Evolutionary conservation across 2,888 invertebrate species (phyloP).

Genomic region (Eupithecia vulgata): DNA sequence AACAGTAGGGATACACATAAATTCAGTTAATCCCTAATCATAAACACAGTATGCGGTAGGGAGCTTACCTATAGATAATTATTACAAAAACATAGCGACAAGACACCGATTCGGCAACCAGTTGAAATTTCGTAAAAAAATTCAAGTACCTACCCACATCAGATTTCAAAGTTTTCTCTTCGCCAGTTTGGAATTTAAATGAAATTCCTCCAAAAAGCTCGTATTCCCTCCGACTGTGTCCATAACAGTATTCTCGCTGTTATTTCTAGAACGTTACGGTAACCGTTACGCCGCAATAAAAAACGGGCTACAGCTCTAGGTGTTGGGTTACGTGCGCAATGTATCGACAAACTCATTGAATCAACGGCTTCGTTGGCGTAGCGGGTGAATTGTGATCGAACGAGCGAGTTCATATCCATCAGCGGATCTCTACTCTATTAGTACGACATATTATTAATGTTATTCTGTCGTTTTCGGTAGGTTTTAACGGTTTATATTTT

Average conservation of each 20-base stretch:
- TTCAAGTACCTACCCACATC: not conserved
- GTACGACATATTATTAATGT: too few species aligned
- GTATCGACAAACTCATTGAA: not conserved
- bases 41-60: too few species aligned
- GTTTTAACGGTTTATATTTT: too few species aligned
- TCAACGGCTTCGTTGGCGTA: not conserved
- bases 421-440: too few species aligned
- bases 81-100: not conserved
- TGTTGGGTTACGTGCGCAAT: not conserved
- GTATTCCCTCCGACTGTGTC: not conserved
- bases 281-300: not conserved
- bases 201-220: not conserved
- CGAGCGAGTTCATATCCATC: too few species aligned
- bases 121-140: not conserved
- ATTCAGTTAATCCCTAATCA: too few species aligned
- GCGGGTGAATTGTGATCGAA: not conserved
- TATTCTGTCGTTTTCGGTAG: too few species aligned
- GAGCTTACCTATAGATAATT: not conserved
- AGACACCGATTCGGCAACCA: not conserved
- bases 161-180: not conserved
- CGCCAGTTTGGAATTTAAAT: slow-evolving; percentile 1
- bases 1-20: too few species aligned
- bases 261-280: slow-evolving; percentile 2
- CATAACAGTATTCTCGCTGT: not conserved
- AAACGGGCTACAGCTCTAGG: not conserved